Conservation (phyloP, 2,888 invertebrate species). For the Ectemnius continuus region DNA sequence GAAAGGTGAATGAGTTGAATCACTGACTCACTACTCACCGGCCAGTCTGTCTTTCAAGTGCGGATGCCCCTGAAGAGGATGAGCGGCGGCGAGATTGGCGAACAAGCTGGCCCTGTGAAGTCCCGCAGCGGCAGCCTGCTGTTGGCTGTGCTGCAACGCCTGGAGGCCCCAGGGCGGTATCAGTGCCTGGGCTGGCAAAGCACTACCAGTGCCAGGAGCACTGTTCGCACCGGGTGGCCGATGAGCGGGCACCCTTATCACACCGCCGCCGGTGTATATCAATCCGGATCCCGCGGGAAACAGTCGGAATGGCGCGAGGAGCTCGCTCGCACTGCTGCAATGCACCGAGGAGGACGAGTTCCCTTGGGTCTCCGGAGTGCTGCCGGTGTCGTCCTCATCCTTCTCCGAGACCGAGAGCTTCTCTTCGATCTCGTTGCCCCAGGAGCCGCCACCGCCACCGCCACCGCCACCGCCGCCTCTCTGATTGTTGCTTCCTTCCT, state of each 20-base stretch:
- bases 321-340: slow-evolving; percentile 66
- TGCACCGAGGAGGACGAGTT: slow-evolving; percentile 58
- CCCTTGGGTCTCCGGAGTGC: slow-evolving; percentile 68
- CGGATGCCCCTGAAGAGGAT: slow-evolving; percentile 75
- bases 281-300: slow-evolving; percentile 72
- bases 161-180: slow-evolving; percentile 72
- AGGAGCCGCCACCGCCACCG: too few relatives aligned
- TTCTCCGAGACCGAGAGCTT: slow-evolving; percentile 65
- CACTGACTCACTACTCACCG: slow-evolving; percentile 68
- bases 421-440: slow-evolving; percentile 72
- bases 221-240: slow-evolving; percentile 81
- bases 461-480: too few relatives aligned
- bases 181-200: slow-evolving; percentile 66
- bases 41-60: slow-evolving; percentile 76
- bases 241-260: slow-evolving; percentile 90
- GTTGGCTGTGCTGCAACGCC: slow-evolving; percentile 73
- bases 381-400: slow-evolving; percentile 74
- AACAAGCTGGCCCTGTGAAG: slow-evolving; percentile 74
- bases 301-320: slow-evolving; percentile 68
- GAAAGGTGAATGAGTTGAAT: too few relatives aligned
- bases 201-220: slow-evolving; percentile 48
- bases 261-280: slow-evolving; percentile 82
- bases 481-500: slow-evolving; percentile 68
- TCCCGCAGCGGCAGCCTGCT: slow-evolving; percentile 72
- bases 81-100: slow-evolving; percentile 75